Percentiles rank a stretch among this genome's conserved stretches.
Conservation (phyloP, 2,888 invertebrate species). For the Philereme transversata region DNA sequence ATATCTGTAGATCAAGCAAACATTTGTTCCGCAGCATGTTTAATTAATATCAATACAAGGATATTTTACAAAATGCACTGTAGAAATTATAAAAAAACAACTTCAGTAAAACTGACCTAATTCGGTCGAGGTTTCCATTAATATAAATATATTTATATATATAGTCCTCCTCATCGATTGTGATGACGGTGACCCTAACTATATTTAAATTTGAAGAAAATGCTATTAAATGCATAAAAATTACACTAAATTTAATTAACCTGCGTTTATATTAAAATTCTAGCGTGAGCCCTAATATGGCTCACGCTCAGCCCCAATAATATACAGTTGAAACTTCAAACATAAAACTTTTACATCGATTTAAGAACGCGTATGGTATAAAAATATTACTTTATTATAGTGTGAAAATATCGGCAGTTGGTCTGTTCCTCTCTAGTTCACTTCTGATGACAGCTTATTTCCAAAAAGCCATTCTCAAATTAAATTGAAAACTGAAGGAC, state of each 20-base stretch:
- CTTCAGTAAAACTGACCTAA: slow-evolving; percentile 15
- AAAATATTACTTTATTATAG: slow-evolving; percentile 18
- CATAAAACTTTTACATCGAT: slow-evolving; percentile 26
- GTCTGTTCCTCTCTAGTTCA: background rate
- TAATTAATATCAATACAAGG: background rate
- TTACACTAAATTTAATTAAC: too few relatives aligned
- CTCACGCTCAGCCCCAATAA: slow-evolving; percentile 14
- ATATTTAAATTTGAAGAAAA: too few relatives aligned
- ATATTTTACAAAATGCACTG: slow-evolving; percentile 12
- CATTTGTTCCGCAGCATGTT: background rate
- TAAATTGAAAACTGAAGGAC: too few relatives aligned
- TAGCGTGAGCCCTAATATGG: too few relatives aligned
- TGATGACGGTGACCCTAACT: too few relatives aligned
- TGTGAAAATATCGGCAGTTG: slow-evolving; percentile 15
- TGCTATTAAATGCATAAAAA: too few relatives aligned
- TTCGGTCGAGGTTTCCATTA: background rate
- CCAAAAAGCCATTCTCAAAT: too few relatives aligned
- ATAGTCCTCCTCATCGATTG: too few relatives aligned
- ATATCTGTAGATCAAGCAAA: too few relatives aligned
- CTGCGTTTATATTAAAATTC: too few relatives aligned
- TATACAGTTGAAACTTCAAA: slow-evolving; percentile 22
- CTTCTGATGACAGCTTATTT: background rate
- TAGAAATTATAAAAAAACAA: slow-evolving; percentile 6
- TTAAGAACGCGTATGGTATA: slow-evolving; percentile 17
- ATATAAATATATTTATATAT: too few relatives aligned